Percentiles rank a stretch among this genome's conserved stretches.
These are phyloP conservation scores for Rhynchonema sp. DNA, from an alignment of 2,888 invertebrate genomes.

Conservation along the genomic window DNA sequence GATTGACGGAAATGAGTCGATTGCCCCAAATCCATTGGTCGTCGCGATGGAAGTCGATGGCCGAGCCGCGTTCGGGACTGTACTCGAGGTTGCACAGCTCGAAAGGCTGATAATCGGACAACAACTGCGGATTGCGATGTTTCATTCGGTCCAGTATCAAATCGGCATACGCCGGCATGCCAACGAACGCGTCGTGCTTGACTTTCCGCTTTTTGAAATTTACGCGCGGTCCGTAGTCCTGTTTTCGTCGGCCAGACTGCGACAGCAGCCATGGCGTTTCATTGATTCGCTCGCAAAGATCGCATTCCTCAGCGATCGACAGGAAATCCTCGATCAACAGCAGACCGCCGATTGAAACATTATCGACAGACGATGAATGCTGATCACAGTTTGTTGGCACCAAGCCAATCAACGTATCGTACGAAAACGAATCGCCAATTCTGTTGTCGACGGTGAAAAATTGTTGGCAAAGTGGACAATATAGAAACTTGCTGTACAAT, in stretches of 20 bases:
- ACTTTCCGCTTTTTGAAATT: slow-evolving; percentile 86
- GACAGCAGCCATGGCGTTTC: slow-evolving; percentile 65
- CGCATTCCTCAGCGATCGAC: slow-evolving; percentile 44
- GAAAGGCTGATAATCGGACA: slow-evolving; percentile 31
- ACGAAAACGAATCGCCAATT: too few relatives aligned
- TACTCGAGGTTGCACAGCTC: slow-evolving; percentile 51
- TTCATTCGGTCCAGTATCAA: slow-evolving; percentile 18
- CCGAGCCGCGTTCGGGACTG: slow-evolving; percentile 38
- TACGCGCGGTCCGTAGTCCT: slow-evolving; percentile 94
- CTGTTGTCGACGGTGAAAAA: too few relatives aligned
- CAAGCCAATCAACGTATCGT: too few relatives aligned
- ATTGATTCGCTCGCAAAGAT: slow-evolving; percentile 51
- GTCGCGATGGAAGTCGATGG: slow-evolving; percentile 92
- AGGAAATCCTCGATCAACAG: slow-evolving; percentile 46
- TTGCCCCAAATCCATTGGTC: slow-evolving; percentile 99
- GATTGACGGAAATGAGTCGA: slow-evolving; percentile 74
- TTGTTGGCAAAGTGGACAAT: too few relatives aligned
- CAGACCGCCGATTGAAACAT: background rate
- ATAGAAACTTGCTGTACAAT: too few relatives aligned
- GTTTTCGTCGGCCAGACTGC: slow-evolving; percentile 79
- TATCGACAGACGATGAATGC: too few relatives aligned
- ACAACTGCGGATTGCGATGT: slow-evolving; percentile 7
- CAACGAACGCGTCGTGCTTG: slow-evolving; percentile 47
- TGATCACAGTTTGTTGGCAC: too few relatives aligned
- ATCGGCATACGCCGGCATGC: slow-evolving; percentile 53